Evolutionary conservation across 2,797 vertebrate species (phyloP).

Genomic region (Pelodytes ibericus): DNA sequence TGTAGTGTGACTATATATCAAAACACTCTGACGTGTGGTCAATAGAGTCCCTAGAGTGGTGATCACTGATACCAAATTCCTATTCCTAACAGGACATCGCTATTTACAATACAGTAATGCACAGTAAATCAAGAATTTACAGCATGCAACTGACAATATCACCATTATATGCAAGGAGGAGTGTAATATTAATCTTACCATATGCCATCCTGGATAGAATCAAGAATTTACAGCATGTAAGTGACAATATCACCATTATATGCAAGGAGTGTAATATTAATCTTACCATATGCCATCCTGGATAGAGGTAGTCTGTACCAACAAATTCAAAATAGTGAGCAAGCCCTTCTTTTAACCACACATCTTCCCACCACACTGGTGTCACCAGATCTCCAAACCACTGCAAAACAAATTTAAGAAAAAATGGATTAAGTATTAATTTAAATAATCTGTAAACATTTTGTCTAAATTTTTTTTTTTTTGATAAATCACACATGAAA

Average conservation of each 20-base stretch:
- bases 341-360: slow-evolving; percentile 97
- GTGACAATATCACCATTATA: no score
- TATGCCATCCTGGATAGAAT: background rate
- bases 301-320: slow-evolving; percentile 95
- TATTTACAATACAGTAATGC: no score
- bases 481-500: no score
- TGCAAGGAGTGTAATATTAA: slow-evolving; percentile 3
- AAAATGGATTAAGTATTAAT: background rate
- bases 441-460: background rate
- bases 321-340: slow-evolving; percentile 98
- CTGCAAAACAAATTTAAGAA: slow-evolving; percentile 65
- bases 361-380: slow-evolving; percentile 98
- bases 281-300: slow-evolving; percentile 96
- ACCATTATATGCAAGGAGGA: no score
- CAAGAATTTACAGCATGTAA: background rate
- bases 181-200: background rate
- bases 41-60: no score
- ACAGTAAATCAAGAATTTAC: no score
- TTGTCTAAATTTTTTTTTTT: no score
- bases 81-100: no score
- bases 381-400: slow-evolving; percentile 98
- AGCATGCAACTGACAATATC: no score
- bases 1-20: background rate
- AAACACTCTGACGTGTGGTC: no score
- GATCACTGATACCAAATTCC: no score